Evolutionary conservation across 2,797 vertebrate species (phyloP).

Genomic region (Myripristis murdjan): DNA sequence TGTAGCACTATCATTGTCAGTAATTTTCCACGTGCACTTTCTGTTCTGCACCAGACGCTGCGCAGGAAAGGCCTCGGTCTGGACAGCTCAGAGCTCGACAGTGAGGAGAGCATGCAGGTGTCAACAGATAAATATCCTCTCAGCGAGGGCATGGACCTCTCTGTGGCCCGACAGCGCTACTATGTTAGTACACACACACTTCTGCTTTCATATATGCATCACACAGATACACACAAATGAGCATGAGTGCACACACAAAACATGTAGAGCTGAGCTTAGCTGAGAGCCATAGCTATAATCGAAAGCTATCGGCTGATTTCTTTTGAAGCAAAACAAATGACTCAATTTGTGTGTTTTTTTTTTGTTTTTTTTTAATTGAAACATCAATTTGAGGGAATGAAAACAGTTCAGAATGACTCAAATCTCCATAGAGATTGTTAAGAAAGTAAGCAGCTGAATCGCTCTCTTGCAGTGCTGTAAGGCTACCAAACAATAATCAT

Average conservation of each 20-base stretch:
- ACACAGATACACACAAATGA: not conserved
- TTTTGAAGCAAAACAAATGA: not conserved
- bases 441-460: not conserved
- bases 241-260: not conserved
- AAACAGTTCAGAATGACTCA: too few relatives aligned
- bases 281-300: not conserved
- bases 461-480: not conserved
- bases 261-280: not conserved
- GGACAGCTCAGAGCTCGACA: slow-evolving; percentile 89
- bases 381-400: too few relatives aligned
- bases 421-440: too few relatives aligned
- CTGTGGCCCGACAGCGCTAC: slow-evolving; percentile 86
- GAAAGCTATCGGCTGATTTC: not conserved
- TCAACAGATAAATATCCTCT: slow-evolving; percentile 83
- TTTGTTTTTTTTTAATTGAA: too few relatives aligned
- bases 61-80: slow-evolving; percentile 92
- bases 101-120: slow-evolving; percentile 84
- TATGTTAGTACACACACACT: slow-evolving; percentile 85
- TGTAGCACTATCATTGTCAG: not conserved
- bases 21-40: slow-evolving; percentile 18
- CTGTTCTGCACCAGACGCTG: slow-evolving; percentile 86
- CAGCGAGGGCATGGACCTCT: slow-evolving; percentile 87
- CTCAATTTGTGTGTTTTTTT: too few relatives aligned
- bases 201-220: slow-evolving; percentile 7
- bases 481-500: not conserved